These are phyloP conservation scores for Hirtodrosophila duncani DNA, from an alignment of 2,888 invertebrate species.

Conservation along the genomic window DNA sequence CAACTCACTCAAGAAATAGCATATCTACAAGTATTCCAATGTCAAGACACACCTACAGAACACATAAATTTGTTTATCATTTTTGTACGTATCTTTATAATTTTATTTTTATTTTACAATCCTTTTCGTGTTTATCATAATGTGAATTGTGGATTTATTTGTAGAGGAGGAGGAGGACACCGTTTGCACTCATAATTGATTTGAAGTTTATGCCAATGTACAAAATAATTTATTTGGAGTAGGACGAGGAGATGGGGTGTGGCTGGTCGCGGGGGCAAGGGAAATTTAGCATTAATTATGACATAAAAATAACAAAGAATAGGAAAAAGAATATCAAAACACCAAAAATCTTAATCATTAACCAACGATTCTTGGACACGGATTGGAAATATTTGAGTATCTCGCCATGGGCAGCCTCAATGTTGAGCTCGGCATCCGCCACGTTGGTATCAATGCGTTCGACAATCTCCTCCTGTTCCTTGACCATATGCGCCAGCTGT, in stretches of 20 bases:
- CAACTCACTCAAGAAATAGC: slow-evolving; percentile 16
- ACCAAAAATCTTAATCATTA: slow-evolving; percentile 99
- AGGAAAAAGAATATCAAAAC: slow-evolving; percentile 99
- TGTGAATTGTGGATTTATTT: slow-evolving; percentile 17
- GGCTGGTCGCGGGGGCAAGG: background rate
- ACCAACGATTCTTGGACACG: slow-evolving; percentile 97
- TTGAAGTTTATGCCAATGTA: no score
- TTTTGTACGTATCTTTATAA: slow-evolving; percentile 36
- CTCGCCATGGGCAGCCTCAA: slow-evolving; percentile 98
- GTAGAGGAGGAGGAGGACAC: no score
- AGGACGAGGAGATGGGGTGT: slow-evolving; percentile 6
- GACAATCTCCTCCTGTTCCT: slow-evolving; percentile 92
- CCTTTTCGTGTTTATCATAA: slow-evolving; percentile 11
- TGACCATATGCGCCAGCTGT: slow-evolving; percentile 96
- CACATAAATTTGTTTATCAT: background rate
- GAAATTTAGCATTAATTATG: slow-evolving; percentile 81
- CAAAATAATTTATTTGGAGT: slow-evolving; percentile 15
- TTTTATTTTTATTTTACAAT: slow-evolving; percentile 62
- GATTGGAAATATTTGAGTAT: slow-evolving; percentile 98
- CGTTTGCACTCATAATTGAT: slow-evolving; percentile 15
- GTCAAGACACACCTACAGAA: slow-evolving; percentile 3
- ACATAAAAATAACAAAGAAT: slow-evolving; percentile 98
- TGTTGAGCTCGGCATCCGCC: slow-evolving; percentile 95
- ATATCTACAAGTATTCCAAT: background rate
- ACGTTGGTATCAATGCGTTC: slow-evolving; percentile 98